Percentiles rank a stretch among this genome's conserved stretches.
Conservation (phyloP, 2,797 vertebrate genomes). For the Falco peregrinus region DNA sequence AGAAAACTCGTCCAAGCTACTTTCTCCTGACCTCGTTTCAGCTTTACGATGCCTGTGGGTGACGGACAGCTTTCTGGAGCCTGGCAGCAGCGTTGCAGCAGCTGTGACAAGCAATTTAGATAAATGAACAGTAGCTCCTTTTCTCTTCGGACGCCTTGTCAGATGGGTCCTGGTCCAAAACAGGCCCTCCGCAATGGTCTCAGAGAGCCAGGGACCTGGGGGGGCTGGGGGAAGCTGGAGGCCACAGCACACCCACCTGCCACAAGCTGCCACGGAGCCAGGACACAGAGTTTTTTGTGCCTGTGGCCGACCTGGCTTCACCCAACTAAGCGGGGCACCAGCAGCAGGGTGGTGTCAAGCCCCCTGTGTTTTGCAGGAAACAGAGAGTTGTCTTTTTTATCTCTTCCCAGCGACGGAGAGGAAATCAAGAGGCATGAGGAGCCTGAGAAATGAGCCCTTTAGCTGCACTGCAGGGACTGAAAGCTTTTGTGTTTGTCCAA, state of each 20-base stretch:
- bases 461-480: not conserved
- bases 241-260: not conserved
- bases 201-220: not conserved
- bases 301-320: rapidly evolving
- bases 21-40: not conserved
- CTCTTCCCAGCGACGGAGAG: not conserved
- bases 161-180: not conserved
- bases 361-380: not conserved
- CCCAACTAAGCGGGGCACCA: rapidly evolving
- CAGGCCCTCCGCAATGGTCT: not conserved
- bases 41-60: not conserved
- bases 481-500: not conserved
- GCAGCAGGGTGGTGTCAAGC: rapidly evolving
- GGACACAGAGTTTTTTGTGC: not conserved
- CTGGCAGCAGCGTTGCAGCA: not conserved
- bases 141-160: not conserved
- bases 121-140: not conserved
- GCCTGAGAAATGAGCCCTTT: not conserved
- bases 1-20: not conserved
- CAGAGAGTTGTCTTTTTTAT: not conserved
- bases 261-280: not conserved
- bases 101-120: not conserved
- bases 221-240: rapidly evolving
- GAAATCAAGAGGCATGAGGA: not conserved
- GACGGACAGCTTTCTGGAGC: not conserved